Evolutionary conservation across 2,797 vertebrate genomes (phyloP).

Genomic region (Tympanoctomys barrerae): DNA sequence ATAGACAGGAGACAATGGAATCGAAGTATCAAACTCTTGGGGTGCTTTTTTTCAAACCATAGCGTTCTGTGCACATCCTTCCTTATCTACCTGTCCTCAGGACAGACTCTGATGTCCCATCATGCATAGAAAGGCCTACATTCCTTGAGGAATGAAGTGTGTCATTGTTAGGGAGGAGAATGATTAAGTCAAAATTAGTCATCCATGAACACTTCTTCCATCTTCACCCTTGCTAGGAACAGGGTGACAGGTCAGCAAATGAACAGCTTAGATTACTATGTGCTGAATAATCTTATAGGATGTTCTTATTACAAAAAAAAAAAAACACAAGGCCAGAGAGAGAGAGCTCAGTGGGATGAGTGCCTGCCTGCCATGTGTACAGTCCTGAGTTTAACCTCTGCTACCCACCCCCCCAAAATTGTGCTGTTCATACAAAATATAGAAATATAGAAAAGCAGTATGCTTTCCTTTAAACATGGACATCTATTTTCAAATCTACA

Average conservation of each 20-base stretch:
- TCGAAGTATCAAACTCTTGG: not conserved
- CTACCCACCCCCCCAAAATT: too few species aligned
- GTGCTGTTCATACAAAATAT: not conserved
- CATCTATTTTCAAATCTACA: slow-evolving; percentile 4
- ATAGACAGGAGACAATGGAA: not conserved
- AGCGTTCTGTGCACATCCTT: not conserved
- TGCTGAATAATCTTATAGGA: not conserved
- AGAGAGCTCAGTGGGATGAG: too few species aligned
- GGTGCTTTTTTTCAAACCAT: not conserved
- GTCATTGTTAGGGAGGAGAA: not conserved
- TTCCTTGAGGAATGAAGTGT: not conserved
- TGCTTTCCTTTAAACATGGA: not conserved
- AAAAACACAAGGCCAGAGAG: not conserved
- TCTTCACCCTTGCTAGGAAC: not conserved
- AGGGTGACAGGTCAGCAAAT: not conserved
- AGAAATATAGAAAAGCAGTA: not conserved
- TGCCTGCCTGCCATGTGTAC: too few species aligned
- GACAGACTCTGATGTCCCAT: not conserved
- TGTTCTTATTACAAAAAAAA: not conserved
- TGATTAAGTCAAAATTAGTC: not conserved
- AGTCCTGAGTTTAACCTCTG: too few species aligned
- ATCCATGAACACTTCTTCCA: not conserved
- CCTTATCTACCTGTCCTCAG: not conserved
- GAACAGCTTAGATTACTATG: not conserved
- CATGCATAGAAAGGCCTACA: not conserved